Evolutionary conservation across 1,140 invertebrate genomes (phyloP), one percentile per base, ranked within the genome.

Genomic region (Zaprionus kolodkinae): DNA sequence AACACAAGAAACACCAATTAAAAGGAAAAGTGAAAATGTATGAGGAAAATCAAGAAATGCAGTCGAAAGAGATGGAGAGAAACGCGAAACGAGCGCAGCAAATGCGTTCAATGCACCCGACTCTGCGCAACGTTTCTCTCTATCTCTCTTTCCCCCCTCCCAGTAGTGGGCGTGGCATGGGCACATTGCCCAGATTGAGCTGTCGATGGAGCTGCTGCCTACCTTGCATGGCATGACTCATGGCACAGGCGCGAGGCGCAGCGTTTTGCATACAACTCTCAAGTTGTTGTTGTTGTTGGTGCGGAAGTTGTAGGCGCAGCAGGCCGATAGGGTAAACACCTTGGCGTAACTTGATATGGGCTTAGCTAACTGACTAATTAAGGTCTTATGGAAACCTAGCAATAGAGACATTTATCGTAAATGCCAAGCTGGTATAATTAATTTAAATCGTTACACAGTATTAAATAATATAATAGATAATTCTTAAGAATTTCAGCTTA

Each of bases 21-120:
- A 83, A 88, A 83, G 54, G 71, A 86, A 86, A 86, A 79, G 72
- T 77, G 81, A 84, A 84, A 83, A 83, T 79, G 65, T 75, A 62
- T 66, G 61, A 72, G 76, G 72, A 79, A 83, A 82, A 72, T 64
- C 70, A 68, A 77, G 80, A 65, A n/a, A n/a, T n/a, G n/a, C n/a
- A n/a, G 68, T 27, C 25, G 25, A 27, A 30, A 63, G 30, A 55
- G 63, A 40, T 45, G 38, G 43, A 75, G 30, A 54, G 59, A 82
- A 15, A 45, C 7, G n/a, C n/a, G 52, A 67, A 67, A 45, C 27
- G 40, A 63, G 67, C 59, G 25, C 77, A 75, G 60, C 63, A 74
- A 88, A 84, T 80, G 85, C 84, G 84, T 87, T 89, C 85, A 87
- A 84, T 87, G 84, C 84, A 84, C 84, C 63, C 65, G 61, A 45